Evolutionary conservation across 2,797 vertebrate species (phyloP), one percentile per base, ranked within the genome.

Genomic region (Sebastolobus alascanus): DNA sequence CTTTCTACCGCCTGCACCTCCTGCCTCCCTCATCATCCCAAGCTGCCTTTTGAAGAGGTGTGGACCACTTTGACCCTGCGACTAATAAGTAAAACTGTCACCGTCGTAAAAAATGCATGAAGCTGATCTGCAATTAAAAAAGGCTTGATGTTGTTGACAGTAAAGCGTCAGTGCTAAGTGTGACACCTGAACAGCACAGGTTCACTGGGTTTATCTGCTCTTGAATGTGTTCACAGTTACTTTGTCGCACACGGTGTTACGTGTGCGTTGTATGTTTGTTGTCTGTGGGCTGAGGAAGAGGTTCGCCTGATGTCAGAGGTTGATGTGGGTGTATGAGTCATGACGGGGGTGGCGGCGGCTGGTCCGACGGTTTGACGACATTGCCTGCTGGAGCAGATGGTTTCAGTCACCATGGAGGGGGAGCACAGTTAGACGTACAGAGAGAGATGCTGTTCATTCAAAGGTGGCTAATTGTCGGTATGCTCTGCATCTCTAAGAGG

Each of bases 361-460:
- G n/a, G 27, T 68, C 54, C 14, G 56, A 27, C 11, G 37, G 43
- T 83, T 77, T 85, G 75, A 89, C 78, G 90, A 84, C 80, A 75
- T 86, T 54, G 52, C 84, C 78, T 80, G 78, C 83, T n/a, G 18
- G 66, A 92, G 78, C 93, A 94, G 91, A 93, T 90, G 84, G 86
- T 91, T 93, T 91, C 67, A 22, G 74, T 56, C 66, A 74, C 58
- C 77, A n/a, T 67, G 79, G 80, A 69, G 78, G 71, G 83, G 27
- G 77, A 25, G 67, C 50, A 13, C 68, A 55, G 43, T 33, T 38
- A 40, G 75, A 66, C 56, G 73, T 67, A 55, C 73, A 79, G 71
- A 11, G 71, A 79, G 78, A 71, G 69, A 66, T 71, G 87, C 27
- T 77, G 68, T 56, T 87, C 64, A 80, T 75, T 84, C 46, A 60